These are phyloP conservation scores for Picus viridis DNA, from an alignment of 2,797 vertebrate species.

Conservation along the genomic window DNA sequence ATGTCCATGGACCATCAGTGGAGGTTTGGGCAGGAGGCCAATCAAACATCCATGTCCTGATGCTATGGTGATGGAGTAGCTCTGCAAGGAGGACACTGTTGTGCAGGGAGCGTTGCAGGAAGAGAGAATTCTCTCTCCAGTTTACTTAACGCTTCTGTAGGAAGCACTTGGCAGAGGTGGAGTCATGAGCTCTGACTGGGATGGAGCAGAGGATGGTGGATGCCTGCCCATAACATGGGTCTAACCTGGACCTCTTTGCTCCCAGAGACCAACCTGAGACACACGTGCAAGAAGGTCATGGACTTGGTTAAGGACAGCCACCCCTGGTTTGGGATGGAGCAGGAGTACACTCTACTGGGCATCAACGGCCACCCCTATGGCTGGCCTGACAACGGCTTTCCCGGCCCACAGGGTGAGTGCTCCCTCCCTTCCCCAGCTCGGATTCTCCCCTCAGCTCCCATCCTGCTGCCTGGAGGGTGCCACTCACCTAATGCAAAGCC, in stretches of 20 bases:
- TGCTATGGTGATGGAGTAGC: neutral
- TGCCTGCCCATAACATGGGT: rapidly evolving
- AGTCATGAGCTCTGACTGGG: rapidly evolving
- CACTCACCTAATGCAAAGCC: neutral
- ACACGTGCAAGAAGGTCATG: constrained; percentile 84
- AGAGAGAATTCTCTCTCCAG: rapidly evolving
- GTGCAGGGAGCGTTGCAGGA: neutral
- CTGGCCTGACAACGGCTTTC: constrained; percentile 87
- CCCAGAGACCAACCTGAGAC: constrained; percentile 85
- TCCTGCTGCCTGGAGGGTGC: neutral
- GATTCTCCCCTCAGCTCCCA: neutral
- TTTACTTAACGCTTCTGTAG: neutral
- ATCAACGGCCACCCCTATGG: constrained; percentile 83
- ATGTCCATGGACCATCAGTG: neutral
- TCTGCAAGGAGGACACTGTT: neutral
- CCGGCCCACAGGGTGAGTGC: constrained; percentile 84
- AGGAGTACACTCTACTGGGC: constrained; percentile 88
- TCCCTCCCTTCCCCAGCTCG: neutral
- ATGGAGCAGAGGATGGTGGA: rapidly evolving
- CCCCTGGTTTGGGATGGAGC: constrained; percentile 92
- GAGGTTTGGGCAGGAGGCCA: neutral
- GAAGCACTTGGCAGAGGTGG: neutral
- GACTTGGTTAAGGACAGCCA: constrained; percentile 77
- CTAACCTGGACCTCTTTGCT: neutral
- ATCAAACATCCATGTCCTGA: neutral